Conservation (phyloP, 2,797 vertebrate species). For the Pseudotriccus pelzelni region DNA sequence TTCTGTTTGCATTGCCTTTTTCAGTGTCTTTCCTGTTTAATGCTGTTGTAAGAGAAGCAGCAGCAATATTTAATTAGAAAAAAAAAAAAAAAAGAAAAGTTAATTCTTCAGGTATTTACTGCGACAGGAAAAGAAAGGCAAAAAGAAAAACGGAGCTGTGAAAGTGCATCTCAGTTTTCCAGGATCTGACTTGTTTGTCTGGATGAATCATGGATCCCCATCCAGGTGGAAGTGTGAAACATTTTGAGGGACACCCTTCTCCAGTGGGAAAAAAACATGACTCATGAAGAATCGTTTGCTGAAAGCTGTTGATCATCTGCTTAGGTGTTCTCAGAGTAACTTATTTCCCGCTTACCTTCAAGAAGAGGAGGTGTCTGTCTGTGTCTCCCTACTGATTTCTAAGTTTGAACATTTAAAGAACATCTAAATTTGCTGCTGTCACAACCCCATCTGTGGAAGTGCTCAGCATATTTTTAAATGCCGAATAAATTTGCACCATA, state of each 20-base stretch:
- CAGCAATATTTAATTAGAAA: not conserved
- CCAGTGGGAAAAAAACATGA: not conserved
- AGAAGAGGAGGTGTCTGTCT: not conserved
- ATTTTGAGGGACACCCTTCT: not conserved
- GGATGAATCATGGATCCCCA: not conserved
- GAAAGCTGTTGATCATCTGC: not conserved
- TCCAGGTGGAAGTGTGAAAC: not conserved
- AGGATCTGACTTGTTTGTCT: not conserved
- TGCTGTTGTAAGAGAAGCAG: not conserved
- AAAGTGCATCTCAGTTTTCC: not conserved
- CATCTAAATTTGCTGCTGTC: slow-evolving; percentile 52
- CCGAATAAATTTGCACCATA: slow-evolving; percentile 39
- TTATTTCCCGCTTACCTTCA: not conserved
- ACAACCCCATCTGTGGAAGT: slow-evolving; percentile 48
- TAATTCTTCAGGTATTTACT: not conserved
- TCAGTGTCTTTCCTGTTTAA: not conserved
- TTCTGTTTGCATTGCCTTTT: not conserved
- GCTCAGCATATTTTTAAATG: slow-evolving; percentile 16
- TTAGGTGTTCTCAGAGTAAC: not conserved
- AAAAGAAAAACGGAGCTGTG: not conserved
- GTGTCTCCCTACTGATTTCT: slow-evolving; percentile 9
- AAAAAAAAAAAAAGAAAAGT: not conserved
- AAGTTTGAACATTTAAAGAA: slow-evolving; percentile 40
- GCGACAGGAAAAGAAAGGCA: not conserved
- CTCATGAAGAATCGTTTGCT: not conserved